Evolutionary conservation across 2,113 vertebrate genomes (phyloP).

Genomic region (Solea senegalensis): DNA sequence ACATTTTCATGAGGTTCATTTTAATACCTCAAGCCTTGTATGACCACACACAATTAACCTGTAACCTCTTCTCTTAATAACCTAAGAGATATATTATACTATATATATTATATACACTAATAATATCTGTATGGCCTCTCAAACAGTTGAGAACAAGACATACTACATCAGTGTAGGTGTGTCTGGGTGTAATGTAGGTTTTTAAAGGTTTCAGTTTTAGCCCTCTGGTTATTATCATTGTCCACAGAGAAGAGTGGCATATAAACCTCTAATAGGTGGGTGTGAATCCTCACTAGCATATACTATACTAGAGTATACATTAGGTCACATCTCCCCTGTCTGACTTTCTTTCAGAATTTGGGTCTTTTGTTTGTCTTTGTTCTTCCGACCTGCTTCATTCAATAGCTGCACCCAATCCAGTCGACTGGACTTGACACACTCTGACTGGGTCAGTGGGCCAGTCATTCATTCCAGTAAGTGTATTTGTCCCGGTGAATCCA

Average conservation of each 20-base stretch:
- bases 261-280: conserved; percentile 23
- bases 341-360: conserved; percentile 27
- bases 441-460: conserved; percentile 63
- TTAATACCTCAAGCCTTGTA: too few species aligned
- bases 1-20: neutral
- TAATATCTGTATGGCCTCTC: neutral
- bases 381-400: conserved; percentile 68
- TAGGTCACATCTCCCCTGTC: neutral
- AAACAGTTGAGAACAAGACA: neutral
- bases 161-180: neutral
- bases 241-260: conserved; percentile 23
- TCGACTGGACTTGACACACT: conserved; percentile 31
- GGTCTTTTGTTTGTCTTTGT: conserved; percentile 44
- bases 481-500: conserved; percentile 26
- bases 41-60: too few species aligned
- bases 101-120: too few species aligned
- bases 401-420: conserved; percentile 38
- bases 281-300: conserved; percentile 13
- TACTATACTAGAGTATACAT: conserved; percentile 1
- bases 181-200: neutral
- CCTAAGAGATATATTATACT: too few species aligned
- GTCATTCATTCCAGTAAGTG: conserved; percentile 38
- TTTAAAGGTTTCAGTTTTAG: conserved; percentile 38
- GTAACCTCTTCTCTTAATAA: too few species aligned
- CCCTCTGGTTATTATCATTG: conserved; percentile 39